Evolutionary conservation across 2,888 invertebrate genomes (phyloP).

Genomic region (Salticus scenicus): DNA sequence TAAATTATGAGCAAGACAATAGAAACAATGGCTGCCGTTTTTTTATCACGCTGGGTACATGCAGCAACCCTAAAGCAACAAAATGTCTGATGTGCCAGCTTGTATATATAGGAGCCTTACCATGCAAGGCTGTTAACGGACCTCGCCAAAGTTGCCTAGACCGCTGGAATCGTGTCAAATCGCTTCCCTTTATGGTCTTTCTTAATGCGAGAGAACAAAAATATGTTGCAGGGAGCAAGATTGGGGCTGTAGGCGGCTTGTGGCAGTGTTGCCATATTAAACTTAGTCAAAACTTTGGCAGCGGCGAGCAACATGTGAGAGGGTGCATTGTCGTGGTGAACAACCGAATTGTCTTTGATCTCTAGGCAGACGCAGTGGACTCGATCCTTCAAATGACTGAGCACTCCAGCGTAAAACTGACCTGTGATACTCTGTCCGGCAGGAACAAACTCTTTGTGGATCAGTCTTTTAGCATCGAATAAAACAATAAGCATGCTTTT

Average conservation of each 20-base stretch:
- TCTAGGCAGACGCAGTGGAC: neutral
- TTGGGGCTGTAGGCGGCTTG: neutral
- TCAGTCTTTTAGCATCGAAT: too few species aligned
- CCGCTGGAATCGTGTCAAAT: neutral
- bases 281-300: constrained; percentile 2
- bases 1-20: too few species aligned
- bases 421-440: neutral
- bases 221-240: neutral
- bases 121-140: constrained; percentile 11
- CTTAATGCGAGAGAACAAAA: neutral
- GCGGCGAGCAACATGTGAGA: neutral
- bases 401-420: constrained; percentile 10
- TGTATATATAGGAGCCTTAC: too few species aligned
- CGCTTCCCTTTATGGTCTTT: neutral
- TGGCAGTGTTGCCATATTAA: constrained; percentile 4
- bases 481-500: neutral
- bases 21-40: too few species aligned
- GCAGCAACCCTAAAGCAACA: too few species aligned
- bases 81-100: too few species aligned
- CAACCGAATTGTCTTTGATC: constrained; percentile 2
- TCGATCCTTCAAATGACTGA: neutral
- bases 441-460: neutral
- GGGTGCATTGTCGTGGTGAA: constrained; percentile 21
- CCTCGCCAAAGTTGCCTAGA: neutral
- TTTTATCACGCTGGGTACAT: too few species aligned